phyloP scores from a whole-genome alignment of 2,797 vertebrate genomes.

The Luscinia luscinia region DNA sequence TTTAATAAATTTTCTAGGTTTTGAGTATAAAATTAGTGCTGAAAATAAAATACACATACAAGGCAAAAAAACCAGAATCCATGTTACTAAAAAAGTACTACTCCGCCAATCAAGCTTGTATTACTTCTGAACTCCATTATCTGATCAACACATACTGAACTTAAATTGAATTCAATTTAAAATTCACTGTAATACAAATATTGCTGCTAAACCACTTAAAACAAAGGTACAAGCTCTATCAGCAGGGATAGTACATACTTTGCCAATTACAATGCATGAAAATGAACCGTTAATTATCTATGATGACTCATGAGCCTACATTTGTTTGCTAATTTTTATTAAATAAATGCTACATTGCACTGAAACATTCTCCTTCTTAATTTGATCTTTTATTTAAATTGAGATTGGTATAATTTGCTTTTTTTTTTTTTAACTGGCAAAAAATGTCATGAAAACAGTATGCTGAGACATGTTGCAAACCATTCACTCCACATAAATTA shows the following conservation, averaged over 20 bases:
- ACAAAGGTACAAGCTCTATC: neutral
- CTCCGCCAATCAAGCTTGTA: neutral
- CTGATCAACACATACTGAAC: neutral
- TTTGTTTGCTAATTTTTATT: constrained; percentile 19
- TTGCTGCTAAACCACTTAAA: neutral
- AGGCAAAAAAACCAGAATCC: neutral
- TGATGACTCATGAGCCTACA: neutral
- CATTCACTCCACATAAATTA: neutral
- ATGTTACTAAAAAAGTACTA: neutral
- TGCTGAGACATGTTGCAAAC: neutral
- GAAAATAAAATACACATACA: neutral
- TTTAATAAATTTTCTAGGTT: neutral
- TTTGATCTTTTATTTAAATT: neutral
- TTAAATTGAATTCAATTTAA: neutral
- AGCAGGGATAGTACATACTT: neutral
- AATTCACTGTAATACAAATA: neutral
- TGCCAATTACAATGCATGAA: neutral
- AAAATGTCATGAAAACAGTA: neutral
- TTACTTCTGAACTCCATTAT: neutral
- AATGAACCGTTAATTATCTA: neutral
- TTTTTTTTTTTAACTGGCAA: neutral
- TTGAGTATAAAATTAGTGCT: neutral
- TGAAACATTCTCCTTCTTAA: constrained; percentile 16
- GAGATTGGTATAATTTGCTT: neutral
- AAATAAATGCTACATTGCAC: constrained; percentile 16